phyloP scores from a whole-genome alignment of 2,888 invertebrate species.

The Gandaritis pyraliata region DNA sequence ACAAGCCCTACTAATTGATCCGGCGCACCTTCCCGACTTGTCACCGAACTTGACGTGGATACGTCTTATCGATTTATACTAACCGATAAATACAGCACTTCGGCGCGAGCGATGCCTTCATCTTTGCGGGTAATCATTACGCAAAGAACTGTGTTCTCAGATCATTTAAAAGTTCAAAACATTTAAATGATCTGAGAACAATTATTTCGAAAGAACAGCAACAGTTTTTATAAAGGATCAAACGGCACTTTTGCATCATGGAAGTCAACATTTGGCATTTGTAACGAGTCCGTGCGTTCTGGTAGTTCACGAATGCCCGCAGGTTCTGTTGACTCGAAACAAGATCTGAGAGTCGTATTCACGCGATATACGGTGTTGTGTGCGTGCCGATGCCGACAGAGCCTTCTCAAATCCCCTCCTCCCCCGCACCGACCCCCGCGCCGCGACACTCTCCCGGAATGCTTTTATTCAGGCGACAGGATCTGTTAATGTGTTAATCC shows the following conservation, averaged over 20 bases:
- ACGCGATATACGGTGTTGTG: constrained; percentile 8
- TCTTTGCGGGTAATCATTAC: neutral
- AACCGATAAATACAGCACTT: neutral
- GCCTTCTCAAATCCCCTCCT: constrained; percentile 4
- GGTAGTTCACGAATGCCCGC: too few relatives aligned
- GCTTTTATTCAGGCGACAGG: constrained; percentile 76
- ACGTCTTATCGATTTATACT: constrained; percentile 8
- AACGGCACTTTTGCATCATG: too few relatives aligned
- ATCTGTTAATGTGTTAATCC: constrained; percentile 81
- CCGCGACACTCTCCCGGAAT: constrained; percentile 67
- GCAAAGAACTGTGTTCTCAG: neutral
- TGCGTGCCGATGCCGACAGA: constrained; percentile 15
- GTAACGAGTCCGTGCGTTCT: too few relatives aligned
- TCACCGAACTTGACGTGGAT: constrained; percentile 19
- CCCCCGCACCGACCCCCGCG: constrained; percentile 9
- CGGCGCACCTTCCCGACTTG: constrained; percentile 26
- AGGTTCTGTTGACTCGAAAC: too few relatives aligned
- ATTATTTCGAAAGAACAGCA: too few relatives aligned
- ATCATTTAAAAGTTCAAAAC: neutral
- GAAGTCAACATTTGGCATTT: too few relatives aligned
- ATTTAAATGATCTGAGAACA: too few relatives aligned
- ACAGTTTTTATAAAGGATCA: too few relatives aligned
- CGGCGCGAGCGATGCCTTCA: neutral
- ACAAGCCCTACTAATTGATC: constrained; percentile 57
- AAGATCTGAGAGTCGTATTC: constrained; percentile 9